Conservation (phyloP, 2,888 invertebrate genomes). For the Clepsis dumicolana region DNA sequence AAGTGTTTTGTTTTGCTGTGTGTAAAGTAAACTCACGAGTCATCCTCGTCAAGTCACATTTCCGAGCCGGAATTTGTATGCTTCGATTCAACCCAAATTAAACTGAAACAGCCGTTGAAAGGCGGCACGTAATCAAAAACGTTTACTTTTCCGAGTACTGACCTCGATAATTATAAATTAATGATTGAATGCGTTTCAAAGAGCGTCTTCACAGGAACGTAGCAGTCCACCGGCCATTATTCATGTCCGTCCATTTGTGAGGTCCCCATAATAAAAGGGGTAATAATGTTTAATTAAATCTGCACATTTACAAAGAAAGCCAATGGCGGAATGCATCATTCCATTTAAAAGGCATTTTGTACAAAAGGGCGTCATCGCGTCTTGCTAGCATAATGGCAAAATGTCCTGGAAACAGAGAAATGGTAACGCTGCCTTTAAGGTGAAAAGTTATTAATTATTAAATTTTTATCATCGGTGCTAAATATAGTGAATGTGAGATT, state of each 20-base stretch:
- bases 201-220: neutral
- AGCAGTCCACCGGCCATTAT: slow-evolving; percentile 26
- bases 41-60: neutral
- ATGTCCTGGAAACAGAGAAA: slow-evolving; percentile 11
- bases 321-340: slow-evolving; percentile 36
- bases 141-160: slow-evolving; percentile 23
- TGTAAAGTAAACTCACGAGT: neutral
- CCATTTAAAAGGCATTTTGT: slow-evolving; percentile 26
- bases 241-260: slow-evolving; percentile 35
- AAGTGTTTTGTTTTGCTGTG: neutral
- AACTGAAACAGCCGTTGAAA: neutral
- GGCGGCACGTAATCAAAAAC: neutral
- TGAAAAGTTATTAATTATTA: neutral
- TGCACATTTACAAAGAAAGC: slow-evolving; percentile 35
- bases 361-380: slow-evolving; percentile 1
- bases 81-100: neutral
- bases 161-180: slow-evolving; percentile 30
- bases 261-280: slow-evolving; percentile 34
- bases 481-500: too few species aligned
- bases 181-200: slow-evolving; percentile 29
- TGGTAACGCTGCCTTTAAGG: neutral
- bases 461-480: neutral
- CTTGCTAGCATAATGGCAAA: slow-evolving; percentile 20
- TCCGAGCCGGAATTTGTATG: neutral
- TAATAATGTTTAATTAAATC: slow-evolving; percentile 39